Base-by-base conservation (phyloP, 2,113 vertebrate species). In the Hypomesus transpacificus region DNA sequence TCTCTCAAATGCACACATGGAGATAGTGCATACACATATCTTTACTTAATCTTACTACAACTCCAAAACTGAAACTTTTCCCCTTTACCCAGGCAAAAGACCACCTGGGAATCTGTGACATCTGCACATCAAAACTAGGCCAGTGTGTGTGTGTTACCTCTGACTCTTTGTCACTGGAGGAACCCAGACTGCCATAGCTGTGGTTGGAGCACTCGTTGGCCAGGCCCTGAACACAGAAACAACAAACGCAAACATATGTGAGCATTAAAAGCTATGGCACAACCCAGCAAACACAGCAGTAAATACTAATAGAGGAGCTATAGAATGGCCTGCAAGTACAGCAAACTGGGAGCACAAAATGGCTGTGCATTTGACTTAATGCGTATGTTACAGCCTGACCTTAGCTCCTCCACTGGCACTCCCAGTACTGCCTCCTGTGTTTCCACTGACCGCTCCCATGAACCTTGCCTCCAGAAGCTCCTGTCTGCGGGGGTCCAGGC, bases 201-300 rank as follows among this genome's bases (percentile, higher is more conserved):
- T 99, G 97, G 92, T 98, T 98, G 61, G 97, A 98, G 77, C 95
- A 98, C 89, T 99, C 97, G 85, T 98, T 98, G 87, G 95, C 95
- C 89, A 97, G 94, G 73, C 96, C 95, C 97, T 99, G 70, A 77
- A 86, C 21, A 80, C 16, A 87, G 70, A 86, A 69, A 84, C 88
- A 80, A 21, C 74, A 71, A 75, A 18, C 64, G 6, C 13, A 68
- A 18, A 20, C 28, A 69, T 14, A 62, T 56, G 14, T 66, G 17
- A 63, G 28, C 60, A 65, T 62, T 13, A 54, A 17, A n/a, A 11
- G 4, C 20, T 13, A 46, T 22, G 21, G 20, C n/a, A 11, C 6
- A 69, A 26, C 54, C 67, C 54, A 60, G 46, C 18, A 58, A 71
- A 11, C 24, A 69, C 1, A 60, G 17, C 28, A 66, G 72, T 39